phyloP scores from a whole-genome alignment of 2,888 invertebrate species.

The Limnephilus auricula region DNA sequence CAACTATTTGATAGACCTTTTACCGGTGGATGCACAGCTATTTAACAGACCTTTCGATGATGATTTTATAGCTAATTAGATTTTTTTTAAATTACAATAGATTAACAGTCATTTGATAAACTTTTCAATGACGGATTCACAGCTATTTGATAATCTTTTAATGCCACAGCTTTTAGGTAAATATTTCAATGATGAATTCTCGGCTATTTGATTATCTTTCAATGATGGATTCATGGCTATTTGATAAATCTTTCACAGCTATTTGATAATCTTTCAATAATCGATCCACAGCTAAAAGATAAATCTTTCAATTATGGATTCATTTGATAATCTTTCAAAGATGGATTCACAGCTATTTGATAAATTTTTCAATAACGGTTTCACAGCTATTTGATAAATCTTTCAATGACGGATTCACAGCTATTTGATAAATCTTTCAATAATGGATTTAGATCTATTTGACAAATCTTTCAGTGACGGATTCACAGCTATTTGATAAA shows the following conservation, averaged over 20 bases:
- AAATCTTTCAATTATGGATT: neutral
- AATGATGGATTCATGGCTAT: neutral
- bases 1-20: neutral
- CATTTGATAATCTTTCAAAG: neutral
- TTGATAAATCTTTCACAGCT: neutral
- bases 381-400: neutral
- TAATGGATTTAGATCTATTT: too few relatives aligned
- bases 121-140: neutral
- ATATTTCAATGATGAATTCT: neutral
- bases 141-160: neutral
- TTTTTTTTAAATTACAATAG: neutral
- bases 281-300: neutral
- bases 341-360: neutral
- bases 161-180: too few relatives aligned
- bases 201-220: neutral
- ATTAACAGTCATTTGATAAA: too few relatives aligned
- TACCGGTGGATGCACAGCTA: neutral
- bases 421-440: too few relatives aligned
- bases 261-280: neutral
- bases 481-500: too few relatives aligned
- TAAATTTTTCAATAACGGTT: neutral
- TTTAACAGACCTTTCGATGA: neutral
- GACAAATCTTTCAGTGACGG: too few relatives aligned
- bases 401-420: too few relatives aligned
- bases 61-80: neutral